Evolutionary conservation across 2,888 invertebrate species (phyloP).

Genomic region (Andrena bicolor): DNA sequence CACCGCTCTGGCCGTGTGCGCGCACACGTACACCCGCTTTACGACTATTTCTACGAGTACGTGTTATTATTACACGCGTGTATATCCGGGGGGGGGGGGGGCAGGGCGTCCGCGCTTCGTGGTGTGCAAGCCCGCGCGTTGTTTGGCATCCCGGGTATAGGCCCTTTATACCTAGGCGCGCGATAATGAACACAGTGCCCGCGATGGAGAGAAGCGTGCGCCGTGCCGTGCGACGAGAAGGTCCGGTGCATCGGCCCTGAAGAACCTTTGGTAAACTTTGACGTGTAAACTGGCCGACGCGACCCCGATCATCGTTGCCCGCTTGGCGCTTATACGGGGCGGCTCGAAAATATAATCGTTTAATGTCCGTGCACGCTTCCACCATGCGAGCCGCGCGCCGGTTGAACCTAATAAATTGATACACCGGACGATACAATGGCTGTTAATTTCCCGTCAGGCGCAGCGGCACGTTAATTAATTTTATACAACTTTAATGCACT

Average conservation of each 20-base stretch:
- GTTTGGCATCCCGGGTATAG: conserved; percentile 43
- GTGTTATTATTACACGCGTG: conserved; percentile 21
- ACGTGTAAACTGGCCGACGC: conserved; percentile 56
- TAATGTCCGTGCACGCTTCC: conserved; percentile 55
- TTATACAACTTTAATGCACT: conserved; percentile 43
- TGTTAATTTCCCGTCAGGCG: conserved; percentile 54
- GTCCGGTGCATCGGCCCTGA: conserved; percentile 59
- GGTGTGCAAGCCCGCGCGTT: conserved; percentile 17
- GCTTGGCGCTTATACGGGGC: conserved; percentile 48
- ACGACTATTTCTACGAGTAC: conserved; percentile 53
- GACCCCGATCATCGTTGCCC: conserved; percentile 31
- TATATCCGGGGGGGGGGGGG: not conserved
- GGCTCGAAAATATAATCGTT: conserved; percentile 68
- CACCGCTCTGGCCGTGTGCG: conserved; percentile 20
- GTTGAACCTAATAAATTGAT: conserved; percentile 64
- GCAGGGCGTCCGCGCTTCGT: not conserved
- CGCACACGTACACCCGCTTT: conserved; percentile 9
- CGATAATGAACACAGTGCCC: conserved; percentile 53
- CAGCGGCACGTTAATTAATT: conserved; percentile 55
- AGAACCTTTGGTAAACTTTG: conserved; percentile 72
- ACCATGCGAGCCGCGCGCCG: conserved; percentile 12
- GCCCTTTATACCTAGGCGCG: conserved; percentile 19
- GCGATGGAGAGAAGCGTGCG: conserved; percentile 33
- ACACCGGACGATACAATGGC: conserved; percentile 42
- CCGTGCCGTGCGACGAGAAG: conserved; percentile 42